Percentiles rank a stretch among this genome's conserved stretches.
Conservation (phyloP, 2,797 vertebrate genomes). For the Octomys mimax region DNA sequence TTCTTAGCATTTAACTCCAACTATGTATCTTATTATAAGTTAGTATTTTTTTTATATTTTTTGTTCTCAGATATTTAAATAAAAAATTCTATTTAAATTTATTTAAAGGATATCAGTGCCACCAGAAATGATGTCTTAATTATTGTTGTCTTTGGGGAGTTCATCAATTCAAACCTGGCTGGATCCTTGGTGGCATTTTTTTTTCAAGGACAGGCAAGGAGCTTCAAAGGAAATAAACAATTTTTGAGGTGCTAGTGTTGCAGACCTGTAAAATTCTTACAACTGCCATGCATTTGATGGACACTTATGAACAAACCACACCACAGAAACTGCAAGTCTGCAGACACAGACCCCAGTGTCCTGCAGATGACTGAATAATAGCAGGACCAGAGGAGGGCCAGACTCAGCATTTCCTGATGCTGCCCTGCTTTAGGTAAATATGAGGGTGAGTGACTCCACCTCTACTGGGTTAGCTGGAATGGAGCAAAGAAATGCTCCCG, state of each 20-base stretch:
- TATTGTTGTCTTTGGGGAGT: not conserved
- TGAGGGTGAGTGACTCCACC: not conserved
- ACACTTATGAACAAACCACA: not conserved
- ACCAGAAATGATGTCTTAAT: not conserved
- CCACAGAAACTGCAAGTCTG: not conserved
- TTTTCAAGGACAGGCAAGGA: not conserved
- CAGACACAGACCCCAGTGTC: not conserved
- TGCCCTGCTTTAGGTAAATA: not conserved
- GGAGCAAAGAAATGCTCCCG: not conserved
- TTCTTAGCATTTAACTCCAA: not conserved
- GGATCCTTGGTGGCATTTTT: not conserved
- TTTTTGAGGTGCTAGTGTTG: not conserved
- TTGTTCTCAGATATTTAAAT: constrained; percentile 52
- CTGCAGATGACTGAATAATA: not conserved
- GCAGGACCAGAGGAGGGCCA: not conserved
- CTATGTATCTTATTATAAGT: not conserved
- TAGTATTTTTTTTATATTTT: not conserved
- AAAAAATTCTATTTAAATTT: constrained; percentile 43
- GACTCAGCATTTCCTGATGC: not conserved
- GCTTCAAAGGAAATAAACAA: not conserved
- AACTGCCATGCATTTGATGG: not conserved
- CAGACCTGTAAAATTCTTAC: not conserved
- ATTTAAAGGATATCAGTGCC: constrained; percentile 15
- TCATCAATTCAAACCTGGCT: not conserved
- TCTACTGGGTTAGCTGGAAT: not conserved